A percentile compares a stretch with the other conserved stretches of the same genome.
These are phyloP conservation scores for Metopia argyrocephala DNA, from an alignment of 2,888 invertebrate genomes.

Conservation along the genomic window DNA sequence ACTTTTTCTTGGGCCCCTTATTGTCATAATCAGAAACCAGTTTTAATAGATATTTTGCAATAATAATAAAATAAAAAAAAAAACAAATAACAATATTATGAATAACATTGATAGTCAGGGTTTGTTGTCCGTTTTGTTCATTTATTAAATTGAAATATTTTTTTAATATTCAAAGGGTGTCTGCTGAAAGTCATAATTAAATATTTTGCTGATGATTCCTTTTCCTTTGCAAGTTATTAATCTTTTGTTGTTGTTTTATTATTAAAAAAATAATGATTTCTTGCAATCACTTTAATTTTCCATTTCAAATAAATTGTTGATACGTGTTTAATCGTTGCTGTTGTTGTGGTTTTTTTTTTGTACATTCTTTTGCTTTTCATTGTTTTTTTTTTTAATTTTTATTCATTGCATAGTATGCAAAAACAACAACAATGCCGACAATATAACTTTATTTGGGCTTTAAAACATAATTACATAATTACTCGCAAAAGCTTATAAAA, in stretches of 20 bases:
- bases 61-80: slow-evolving; percentile 10
- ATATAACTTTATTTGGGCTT: too few species aligned
- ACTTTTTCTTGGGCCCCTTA: neutral
- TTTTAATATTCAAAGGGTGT: slow-evolving; percentile 57
- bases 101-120: too few species aligned
- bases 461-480: too few species aligned
- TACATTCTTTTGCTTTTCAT: too few species aligned
- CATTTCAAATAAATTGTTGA: slow-evolving; percentile 21
- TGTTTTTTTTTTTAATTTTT: neutral
- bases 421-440: neutral
- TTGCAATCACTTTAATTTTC: slow-evolving; percentile 28
- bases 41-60: slow-evolving; percentile 28
- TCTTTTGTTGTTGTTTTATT: slow-evolving; percentile 5
- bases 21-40: slow-evolving; percentile 10
- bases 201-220: slow-evolving; percentile 54
- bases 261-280: slow-evolving; percentile 43
- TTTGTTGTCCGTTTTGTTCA: too few species aligned
- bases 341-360: neutral
- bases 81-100: too few species aligned
- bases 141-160: neutral
- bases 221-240: slow-evolving; percentile 34
- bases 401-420: slow-evolving; percentile 16
- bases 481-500: too few species aligned
- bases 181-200: slow-evolving; percentile 52
- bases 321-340: neutral